Conservation (phyloP, 2,797 vertebrate species). For the Pantherophis vulpinus region DNA sequence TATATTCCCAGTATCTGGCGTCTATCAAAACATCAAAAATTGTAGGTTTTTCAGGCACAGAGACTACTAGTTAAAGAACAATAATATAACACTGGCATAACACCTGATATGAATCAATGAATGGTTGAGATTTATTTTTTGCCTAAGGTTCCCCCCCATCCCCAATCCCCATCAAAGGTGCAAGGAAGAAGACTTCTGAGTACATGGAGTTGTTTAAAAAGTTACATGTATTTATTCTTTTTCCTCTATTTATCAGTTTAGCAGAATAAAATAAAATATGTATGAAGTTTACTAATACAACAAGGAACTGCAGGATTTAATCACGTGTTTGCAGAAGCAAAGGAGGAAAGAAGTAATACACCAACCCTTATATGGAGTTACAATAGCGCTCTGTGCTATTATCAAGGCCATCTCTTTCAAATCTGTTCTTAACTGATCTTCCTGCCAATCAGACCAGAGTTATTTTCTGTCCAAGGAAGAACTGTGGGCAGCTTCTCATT, state of each 20-base stretch:
- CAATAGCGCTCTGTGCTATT: constrained; percentile 16
- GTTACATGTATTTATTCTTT: background rate
- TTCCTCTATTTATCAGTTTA: background rate
- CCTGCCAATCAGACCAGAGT: constrained; percentile 37
- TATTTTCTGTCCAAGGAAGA: constrained; percentile 22
- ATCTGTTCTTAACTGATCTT: constrained; percentile 34
- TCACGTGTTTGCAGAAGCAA: constrained; percentile 37
- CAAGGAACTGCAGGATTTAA: constrained; percentile 4
- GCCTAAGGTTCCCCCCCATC: background rate
- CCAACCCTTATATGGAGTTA: constrained; percentile 15
- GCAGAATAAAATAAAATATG: background rate
- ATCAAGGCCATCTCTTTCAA: constrained; percentile 30
- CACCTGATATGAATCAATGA: background rate
- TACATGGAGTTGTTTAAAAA: background rate
- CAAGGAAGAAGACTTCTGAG: background rate
- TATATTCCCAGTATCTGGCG: background rate
- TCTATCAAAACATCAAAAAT: background rate
- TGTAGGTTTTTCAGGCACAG: background rate
- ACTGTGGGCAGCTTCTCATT: background rate
- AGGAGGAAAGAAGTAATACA: constrained; percentile 34
- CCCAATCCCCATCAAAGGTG: background rate
- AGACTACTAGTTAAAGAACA: background rate
- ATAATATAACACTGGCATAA: background rate
- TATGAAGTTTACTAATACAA: background rate
- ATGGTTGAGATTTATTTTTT: background rate